Percentiles rank a stretch among this genome's conserved stretches.
Conservation (phyloP, 2,113 vertebrate genomes). For the Erythrocercus mccallii region DNA sequence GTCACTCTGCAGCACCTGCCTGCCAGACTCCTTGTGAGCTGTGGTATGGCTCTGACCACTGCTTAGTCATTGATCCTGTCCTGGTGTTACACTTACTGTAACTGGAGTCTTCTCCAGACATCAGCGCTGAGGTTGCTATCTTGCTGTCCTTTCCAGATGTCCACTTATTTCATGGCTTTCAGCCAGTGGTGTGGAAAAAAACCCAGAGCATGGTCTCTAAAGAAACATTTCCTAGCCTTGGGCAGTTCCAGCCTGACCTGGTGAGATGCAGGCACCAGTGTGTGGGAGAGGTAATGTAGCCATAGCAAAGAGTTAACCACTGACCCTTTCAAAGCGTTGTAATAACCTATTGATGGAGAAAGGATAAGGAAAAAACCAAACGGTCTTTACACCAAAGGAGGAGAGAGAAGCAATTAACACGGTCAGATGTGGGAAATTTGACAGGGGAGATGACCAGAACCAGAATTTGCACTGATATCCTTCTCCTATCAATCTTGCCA, state of each 20-base stretch:
- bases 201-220: neutral
- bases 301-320: neutral
- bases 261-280: neutral
- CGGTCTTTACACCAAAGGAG: neutral
- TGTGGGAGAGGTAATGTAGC: neutral
- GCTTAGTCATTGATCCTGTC: neutral
- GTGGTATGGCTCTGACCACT: neutral
- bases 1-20: neutral
- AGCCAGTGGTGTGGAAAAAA: neutral
- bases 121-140: neutral
- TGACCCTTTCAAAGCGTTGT: neutral
- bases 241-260: neutral
- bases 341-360: neutral
- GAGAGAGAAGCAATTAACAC: neutral
- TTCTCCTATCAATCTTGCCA: conserved; percentile 9
- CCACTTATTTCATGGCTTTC: neutral
- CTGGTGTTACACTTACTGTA: neutral
- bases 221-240: neutral
- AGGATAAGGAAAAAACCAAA: neutral
- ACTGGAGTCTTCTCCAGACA: neutral
- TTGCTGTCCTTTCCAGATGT: neutral
- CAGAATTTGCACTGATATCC: neutral
- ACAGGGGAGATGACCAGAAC: neutral
- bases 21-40: neutral
- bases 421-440: neutral